These are phyloP conservation scores for Lipophrys pholis DNA, from an alignment of 2,113 vertebrate species.

Conservation along the genomic window DNA sequence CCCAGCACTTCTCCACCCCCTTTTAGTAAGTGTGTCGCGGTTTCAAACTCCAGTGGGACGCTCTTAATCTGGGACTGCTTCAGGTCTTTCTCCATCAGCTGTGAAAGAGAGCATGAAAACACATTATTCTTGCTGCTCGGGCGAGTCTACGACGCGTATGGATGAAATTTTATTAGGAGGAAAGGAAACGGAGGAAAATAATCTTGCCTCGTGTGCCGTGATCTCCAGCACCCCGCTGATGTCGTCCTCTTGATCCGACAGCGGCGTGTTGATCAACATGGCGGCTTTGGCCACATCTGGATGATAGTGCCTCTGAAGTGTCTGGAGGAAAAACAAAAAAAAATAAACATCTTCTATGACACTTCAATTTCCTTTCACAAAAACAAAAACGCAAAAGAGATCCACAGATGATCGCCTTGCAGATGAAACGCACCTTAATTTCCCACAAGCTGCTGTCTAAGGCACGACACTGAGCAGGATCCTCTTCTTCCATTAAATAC, in stretches of 20 bases:
- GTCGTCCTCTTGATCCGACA: conserved; percentile 86
- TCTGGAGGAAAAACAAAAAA: conserved; percentile 69
- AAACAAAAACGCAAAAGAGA: background rate
- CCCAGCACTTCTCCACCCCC: conserved; percentile 82
- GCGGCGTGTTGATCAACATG: conserved; percentile 82
- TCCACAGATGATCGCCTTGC: background rate
- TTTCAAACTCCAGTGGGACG: conserved; percentile 90
- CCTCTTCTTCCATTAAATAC: conserved; percentile 87
- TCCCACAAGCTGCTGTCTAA: conserved; percentile 98
- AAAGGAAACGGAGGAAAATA: background rate
- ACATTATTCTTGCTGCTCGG: background rate
- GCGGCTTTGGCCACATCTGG: conserved; percentile 92
- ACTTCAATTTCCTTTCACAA: background rate
- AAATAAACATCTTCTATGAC: background rate
- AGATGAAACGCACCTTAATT: conserved; percentile 84
- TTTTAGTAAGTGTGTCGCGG: conserved; percentile 84
- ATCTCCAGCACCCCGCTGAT: conserved; percentile 87
- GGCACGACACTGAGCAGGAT: conserved; percentile 88
- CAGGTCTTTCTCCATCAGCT: conserved; percentile 93
- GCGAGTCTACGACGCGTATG: background rate
- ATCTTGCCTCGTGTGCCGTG: conserved; percentile 86
- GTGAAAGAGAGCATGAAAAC: conserved; percentile 9
- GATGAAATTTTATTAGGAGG: background rate
- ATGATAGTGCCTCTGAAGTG: conserved; percentile 93
- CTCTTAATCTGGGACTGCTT: conserved; percentile 79